Evolutionary conservation across 2,113 vertebrate genomes (phyloP).

Genomic region (Scytalopus superciliaris): DNA sequence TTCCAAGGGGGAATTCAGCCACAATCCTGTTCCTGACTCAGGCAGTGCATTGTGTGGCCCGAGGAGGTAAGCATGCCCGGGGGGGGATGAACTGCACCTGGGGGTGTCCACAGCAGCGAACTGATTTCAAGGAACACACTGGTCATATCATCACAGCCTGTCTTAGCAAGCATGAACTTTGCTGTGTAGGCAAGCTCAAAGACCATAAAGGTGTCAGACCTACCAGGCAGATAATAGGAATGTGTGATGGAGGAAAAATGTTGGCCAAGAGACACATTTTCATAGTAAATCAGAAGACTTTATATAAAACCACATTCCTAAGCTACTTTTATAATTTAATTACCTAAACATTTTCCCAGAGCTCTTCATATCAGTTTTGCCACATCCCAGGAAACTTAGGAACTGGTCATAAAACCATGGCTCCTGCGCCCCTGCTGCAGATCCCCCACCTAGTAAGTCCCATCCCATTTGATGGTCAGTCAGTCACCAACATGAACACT

Average conservation of each 20-base stretch:
- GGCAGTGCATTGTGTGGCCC: not conserved
- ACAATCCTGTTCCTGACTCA: not conserved
- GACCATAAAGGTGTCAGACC: not conserved
- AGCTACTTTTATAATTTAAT: not conserved
- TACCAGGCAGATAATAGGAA: not conserved
- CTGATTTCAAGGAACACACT: not conserved
- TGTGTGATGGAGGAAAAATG: not conserved
- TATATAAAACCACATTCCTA: not conserved
- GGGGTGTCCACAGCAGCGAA: not conserved
- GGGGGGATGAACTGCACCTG: not conserved
- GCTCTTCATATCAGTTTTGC: not conserved
- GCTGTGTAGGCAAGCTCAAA: not conserved
- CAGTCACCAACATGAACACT: rapidly evolving
- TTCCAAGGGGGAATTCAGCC: not conserved
- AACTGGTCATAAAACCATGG: not conserved
- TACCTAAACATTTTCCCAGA: not conserved
- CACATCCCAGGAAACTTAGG: not conserved
- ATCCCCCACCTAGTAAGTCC: not conserved
- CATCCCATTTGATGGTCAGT: not conserved
- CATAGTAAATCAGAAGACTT: not conserved
- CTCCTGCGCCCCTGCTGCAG: not conserved
- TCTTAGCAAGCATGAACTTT: not conserved
- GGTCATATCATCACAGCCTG: not conserved
- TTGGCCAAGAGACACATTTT: not conserved
- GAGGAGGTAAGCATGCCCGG: not conserved